Conservation (phyloP, 2,113 vertebrate species). For the Ciconia boyciana region DNA sequence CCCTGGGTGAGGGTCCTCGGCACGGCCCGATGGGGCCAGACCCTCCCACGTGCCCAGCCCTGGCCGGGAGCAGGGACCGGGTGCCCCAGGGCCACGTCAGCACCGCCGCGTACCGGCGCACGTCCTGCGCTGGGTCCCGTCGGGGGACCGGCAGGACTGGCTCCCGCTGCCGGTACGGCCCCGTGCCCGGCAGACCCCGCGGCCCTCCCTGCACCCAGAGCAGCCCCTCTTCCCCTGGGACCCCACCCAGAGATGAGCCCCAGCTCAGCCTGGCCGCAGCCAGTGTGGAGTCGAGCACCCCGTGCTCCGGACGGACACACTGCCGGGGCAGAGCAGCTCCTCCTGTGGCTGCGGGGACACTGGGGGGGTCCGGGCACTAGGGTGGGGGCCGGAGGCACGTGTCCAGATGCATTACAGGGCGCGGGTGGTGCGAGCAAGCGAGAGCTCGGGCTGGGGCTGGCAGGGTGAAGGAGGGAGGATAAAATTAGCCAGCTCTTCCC, state of each 20-base stretch:
- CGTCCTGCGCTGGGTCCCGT: not conserved
- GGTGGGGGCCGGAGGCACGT: not conserved
- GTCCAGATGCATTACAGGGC: not conserved
- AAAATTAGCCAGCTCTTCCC: constrained; percentile 61
- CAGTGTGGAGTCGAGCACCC: accelerated
- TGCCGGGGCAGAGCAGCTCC: not conserved
- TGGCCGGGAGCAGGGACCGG: not conserved
- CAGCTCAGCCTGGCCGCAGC: not conserved
- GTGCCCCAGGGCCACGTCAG: accelerated
- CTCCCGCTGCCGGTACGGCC: not conserved
- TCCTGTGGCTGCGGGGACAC: not conserved
- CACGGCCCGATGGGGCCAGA: accelerated
- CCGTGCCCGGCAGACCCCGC: accelerated
- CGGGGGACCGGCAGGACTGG: not conserved
- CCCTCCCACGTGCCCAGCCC: not conserved
- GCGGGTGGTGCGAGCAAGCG: not conserved
- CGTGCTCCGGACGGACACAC: accelerated
- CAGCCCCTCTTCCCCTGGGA: not conserved
- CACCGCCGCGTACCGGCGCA: accelerated
- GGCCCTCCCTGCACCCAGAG: not conserved
- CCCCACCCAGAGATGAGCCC: not conserved
- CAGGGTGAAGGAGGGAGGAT: constrained; percentile 21
- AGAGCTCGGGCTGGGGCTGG: not conserved
- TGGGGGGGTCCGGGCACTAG: accelerated
- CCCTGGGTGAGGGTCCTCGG: not conserved